Conservation (phyloP, 1,140 invertebrate species). For the Andrena cerasifolii region DNA sequence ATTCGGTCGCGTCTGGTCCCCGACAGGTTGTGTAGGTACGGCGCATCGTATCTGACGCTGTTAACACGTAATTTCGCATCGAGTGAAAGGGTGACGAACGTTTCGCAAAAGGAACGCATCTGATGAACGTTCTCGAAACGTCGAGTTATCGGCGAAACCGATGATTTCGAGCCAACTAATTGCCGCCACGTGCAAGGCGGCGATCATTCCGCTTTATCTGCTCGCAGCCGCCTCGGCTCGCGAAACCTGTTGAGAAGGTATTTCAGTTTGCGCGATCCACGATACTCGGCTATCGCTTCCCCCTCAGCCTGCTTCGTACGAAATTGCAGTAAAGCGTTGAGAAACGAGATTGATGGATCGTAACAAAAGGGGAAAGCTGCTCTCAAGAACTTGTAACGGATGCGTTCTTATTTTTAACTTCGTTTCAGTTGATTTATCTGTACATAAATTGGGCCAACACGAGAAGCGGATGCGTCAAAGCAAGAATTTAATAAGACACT, state of each 20-base stretch:
- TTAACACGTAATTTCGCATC: not conserved
- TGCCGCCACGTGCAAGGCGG: constrained; percentile 24
- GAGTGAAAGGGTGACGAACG: constrained; percentile 46
- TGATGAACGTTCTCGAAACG: not conserved
- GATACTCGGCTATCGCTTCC: constrained; percentile 20
- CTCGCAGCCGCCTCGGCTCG: not conserved
- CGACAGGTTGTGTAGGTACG: too few relatives aligned
- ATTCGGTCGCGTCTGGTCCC: not conserved
- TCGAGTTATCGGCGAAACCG: constrained; percentile 13
- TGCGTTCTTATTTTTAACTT: too few relatives aligned
- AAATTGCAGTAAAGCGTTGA: not conserved
- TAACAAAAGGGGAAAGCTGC: too few relatives aligned
- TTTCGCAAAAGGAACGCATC: constrained; percentile 12
- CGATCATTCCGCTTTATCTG: constrained; percentile 13
- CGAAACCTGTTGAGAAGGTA: constrained; percentile 29
- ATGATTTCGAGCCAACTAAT: constrained; percentile 23
- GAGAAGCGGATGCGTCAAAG: too few relatives aligned
- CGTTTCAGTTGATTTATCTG: too few relatives aligned
- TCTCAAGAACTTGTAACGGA: too few relatives aligned
- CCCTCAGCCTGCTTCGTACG: not conserved
- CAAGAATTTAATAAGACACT: too few relatives aligned
- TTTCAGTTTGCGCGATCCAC: constrained; percentile 19
- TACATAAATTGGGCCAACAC: too few relatives aligned
- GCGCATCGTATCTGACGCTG: not conserved
- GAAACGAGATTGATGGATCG: constrained; percentile 33